Conservation (phyloP, 2,797 vertebrate genomes). For the Sebastes flavidus region DNA sequence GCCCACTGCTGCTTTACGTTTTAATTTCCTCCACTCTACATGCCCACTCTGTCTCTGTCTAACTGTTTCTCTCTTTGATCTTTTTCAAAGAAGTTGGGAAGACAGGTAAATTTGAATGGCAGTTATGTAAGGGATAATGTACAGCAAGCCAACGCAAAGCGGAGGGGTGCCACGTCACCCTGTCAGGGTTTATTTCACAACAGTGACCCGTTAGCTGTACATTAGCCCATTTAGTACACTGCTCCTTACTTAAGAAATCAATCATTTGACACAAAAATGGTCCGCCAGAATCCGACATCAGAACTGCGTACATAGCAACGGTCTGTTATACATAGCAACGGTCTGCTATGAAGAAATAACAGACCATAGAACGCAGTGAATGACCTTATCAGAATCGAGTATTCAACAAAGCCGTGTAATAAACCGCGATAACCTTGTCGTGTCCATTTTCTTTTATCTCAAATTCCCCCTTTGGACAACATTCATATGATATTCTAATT, state of each 20-base stretch:
- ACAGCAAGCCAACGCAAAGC: too few relatives aligned
- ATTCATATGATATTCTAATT: slow-evolving; percentile 28
- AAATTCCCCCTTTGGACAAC: slow-evolving; percentile 2
- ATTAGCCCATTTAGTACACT: too few relatives aligned
- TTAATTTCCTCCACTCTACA: not conserved
- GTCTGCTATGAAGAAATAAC: too few relatives aligned
- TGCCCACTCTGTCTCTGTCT: not conserved
- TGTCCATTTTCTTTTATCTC: not conserved
- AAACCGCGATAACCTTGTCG: not conserved
- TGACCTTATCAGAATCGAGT: not conserved
- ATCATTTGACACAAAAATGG: too few relatives aligned
- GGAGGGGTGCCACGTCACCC: too few relatives aligned
- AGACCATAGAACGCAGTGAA: too few relatives aligned
- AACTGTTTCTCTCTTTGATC: not conserved
- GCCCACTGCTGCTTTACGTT: not conserved
- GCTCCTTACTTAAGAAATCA: too few relatives aligned
- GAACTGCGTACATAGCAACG: not conserved
- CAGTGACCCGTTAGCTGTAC: too few relatives aligned
- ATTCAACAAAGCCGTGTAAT: not conserved
- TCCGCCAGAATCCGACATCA: too few relatives aligned
- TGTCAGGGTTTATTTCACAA: too few relatives aligned
- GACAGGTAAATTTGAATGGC: not conserved
- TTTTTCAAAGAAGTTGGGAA: not conserved
- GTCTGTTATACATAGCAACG: not conserved
- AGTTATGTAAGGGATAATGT: not conserved